Evolutionary conservation across 2,888 invertebrate genomes (phyloP).

Genomic region (Lasioglossum lativentre): DNA sequence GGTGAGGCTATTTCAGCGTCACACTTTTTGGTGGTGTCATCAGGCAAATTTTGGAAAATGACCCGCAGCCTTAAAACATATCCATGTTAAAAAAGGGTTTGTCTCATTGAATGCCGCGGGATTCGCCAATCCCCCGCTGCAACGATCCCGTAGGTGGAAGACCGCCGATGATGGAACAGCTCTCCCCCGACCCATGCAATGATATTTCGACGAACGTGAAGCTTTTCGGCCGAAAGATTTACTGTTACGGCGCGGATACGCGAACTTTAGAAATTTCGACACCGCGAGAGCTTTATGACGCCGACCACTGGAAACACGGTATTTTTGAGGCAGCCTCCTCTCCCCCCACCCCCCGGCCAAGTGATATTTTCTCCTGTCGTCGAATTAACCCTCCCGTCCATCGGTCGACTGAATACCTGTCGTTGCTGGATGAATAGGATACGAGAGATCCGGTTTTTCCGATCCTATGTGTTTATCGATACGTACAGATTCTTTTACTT

Average conservation of each 20-base stretch:
- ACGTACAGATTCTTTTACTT: too few species aligned
- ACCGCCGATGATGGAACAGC: not conserved
- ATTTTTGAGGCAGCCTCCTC: not conserved
- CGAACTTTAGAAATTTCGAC: constrained; percentile 10
- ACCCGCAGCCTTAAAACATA: too few species aligned
- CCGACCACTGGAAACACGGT: not conserved
- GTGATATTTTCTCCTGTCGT: constrained; percentile 1
- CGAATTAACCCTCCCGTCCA: not conserved
- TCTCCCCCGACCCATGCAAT: not conserved
- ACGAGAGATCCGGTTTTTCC: not conserved
- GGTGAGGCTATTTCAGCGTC: too few species aligned
- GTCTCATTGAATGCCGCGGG: constrained; percentile 11
- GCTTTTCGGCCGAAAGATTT: not conserved
- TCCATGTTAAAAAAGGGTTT: not conserved
- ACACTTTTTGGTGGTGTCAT: too few species aligned
- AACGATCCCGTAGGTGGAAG: not conserved
- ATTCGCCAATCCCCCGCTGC: not conserved
- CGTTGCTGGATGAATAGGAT: not conserved
- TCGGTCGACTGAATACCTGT: not conserved
- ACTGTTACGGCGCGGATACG: not conserved
- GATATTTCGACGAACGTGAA: constrained; percentile 1
- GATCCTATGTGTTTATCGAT: too few species aligned
- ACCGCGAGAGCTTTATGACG: not conserved
- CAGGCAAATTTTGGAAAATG: too few species aligned
- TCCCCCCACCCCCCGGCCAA: too few species aligned